These are phyloP conservation scores for Anadara kagoshimensis DNA, from an alignment of 1,140 invertebrate genomes.

Conservation along the genomic window DNA sequence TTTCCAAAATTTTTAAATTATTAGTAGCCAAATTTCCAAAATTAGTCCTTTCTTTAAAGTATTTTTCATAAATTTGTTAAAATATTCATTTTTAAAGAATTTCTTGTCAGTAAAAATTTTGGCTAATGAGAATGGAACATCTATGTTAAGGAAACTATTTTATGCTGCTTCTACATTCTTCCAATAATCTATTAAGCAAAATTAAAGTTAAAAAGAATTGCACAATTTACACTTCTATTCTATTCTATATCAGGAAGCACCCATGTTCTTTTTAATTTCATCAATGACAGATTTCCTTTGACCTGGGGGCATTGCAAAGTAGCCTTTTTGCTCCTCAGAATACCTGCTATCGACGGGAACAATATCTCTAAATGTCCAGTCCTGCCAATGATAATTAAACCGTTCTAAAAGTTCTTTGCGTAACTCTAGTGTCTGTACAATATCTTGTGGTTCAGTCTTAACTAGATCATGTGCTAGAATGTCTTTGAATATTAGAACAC, in stretches of 20 bases:
- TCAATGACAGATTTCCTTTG: constrained; percentile 66
- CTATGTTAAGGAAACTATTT: no score
- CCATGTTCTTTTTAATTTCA: background rate
- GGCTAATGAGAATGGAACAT: no score
- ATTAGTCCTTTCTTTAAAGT: no score
- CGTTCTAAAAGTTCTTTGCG: constrained; percentile 73
- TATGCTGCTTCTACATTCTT: no score
- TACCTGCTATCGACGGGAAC: constrained; percentile 73
- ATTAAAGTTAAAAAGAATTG: background rate
- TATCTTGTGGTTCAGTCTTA: constrained; percentile 60
- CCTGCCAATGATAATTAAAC: constrained; percentile 74
- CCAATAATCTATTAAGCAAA: background rate
- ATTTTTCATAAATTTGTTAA: no score
- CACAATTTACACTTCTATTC: background rate
- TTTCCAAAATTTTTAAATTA: no score
- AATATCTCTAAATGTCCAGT: constrained; percentile 77
- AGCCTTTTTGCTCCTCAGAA: constrained; percentile 75
- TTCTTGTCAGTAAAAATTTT: no score
- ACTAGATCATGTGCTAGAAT: constrained; percentile 62
- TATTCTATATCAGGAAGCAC: no score
- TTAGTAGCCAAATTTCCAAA: no score
- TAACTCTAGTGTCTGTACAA: constrained; percentile 65
- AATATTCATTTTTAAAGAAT: no score
- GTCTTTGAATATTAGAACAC: constrained; percentile 75
- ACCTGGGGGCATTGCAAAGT: constrained; percentile 75